phyloP scores from a whole-genome alignment of 2,113 vertebrate species.

The Piaya cayana region DNA sequence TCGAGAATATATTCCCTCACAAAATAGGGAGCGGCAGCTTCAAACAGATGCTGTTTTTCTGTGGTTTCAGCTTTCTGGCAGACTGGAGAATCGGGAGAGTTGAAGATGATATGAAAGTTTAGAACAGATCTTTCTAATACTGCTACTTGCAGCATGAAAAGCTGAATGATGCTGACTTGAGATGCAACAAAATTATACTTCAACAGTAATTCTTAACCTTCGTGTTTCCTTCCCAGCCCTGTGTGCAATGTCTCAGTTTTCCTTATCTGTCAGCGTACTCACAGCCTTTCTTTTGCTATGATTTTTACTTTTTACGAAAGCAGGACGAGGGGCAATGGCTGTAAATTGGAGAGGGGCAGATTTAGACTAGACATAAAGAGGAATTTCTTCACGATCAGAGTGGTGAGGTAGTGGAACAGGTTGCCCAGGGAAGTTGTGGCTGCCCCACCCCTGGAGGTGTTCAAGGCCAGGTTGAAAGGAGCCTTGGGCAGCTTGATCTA shows the following conservation, averaged over 20 bases:
- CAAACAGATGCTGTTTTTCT: not conserved
- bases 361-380: no score
- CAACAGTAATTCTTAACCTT: not conserved
- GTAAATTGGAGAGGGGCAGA: no score
- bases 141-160: not conserved
- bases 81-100: not conserved
- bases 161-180: slow-evolving; percentile 12
- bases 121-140: not conserved
- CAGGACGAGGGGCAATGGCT: no score
- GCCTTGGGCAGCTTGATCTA: no score
- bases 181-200: not conserved
- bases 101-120: not conserved
- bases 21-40: not conserved
- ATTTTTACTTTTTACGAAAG: no score
- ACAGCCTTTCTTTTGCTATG: not conserved
- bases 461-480: no score
- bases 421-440: no score
- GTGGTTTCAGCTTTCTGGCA: slow-evolving; percentile 29
- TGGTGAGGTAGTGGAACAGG: no score
- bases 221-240: not conserved
- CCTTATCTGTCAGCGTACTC: not conserved
- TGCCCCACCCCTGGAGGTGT: no score
- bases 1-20: not conserved
- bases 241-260: not conserved
- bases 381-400: no score